Base-by-base conservation (phyloP, 2,113 vertebrate genomes). In the Cephalopterus ornatus region DNA sequence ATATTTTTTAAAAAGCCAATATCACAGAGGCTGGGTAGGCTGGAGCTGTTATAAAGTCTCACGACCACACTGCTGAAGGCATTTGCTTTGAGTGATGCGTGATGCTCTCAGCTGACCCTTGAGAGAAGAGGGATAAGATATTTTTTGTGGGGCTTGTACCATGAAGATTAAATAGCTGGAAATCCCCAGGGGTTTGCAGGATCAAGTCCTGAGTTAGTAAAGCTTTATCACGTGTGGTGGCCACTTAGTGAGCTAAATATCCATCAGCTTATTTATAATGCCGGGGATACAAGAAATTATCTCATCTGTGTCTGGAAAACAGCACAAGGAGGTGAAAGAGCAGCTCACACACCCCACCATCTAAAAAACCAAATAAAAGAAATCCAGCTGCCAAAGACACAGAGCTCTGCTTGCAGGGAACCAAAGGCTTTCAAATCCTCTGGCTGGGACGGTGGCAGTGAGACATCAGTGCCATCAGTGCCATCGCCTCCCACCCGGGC, bases 41-140 rank as follows among this genome's bases (percentile, higher is more conserved):
- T 42, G 56, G 32, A 62, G 47, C 28, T 83, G 49, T 76, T 13
- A 6, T 0, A 7, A 37, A 17, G n/a, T 37, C 49, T 58, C 46
- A 3, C 3, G 4, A 7, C 21, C 2, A 6, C 7, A 9, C 12
- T 39, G 1, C 52, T 20, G 52, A 22, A 44, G 39, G 75, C 1
- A 10, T 20, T 44, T 30, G 39, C 5, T 42, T 10, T 6, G 4
- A 35, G 53, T 2, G 24, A 14, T 6, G 37, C 2, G 53, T 0
- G 0, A 55, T 14, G 78, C 58, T 53, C 32, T 42, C 42, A 33
- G 72, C 6, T 49, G 66, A 49, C 26, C n/a, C 62, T 9, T 1
- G 23, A 3, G 6, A 9, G n/a, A 47, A 35, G 17, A 35, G n/a
- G 26, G 28, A 35, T 23, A 4, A 42, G 44, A 14, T n/a, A 2